Base-by-base conservation (phyloP, 2,888 invertebrate species). In the Noctua janthina region DNA sequence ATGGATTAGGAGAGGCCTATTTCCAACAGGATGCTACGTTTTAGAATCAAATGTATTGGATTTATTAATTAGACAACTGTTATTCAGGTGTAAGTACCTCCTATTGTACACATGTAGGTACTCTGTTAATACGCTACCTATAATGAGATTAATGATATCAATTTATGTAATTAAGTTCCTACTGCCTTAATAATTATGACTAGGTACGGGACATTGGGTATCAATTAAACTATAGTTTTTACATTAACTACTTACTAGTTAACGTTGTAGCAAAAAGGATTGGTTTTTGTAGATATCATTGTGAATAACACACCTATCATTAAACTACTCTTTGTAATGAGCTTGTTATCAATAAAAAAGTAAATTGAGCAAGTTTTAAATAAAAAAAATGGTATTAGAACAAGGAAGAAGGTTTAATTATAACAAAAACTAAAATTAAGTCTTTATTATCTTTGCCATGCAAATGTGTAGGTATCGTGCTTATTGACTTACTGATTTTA, bases 281-380 rank as follows among this genome's bases (percentile, higher is more conserved):
- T 3, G 11, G 8, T 62, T 82, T 67, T 62, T 54, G 35, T 54
- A 13, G 5, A n/a, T 46, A 35, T 35, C 1, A 15, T 66, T 75
- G 46, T 49, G n/a, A 69, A 56, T 39, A 73, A 73, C n/a, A 64
- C 29, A 85, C 64, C 75, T 70, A 74, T 54, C 10, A 82, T 82
- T 68, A 59, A 62, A 43, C 46, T n/a, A 43, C 39, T 69, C 39
- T 56, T 49, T 66, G 29, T 69, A 56, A 56, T 23, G 54, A 76
- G 62, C 46, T 82, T 51, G 51, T 56, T 74, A 46, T 0, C 23
- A 23, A 39, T 49, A 2, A 43, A 51, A 15, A 62, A 35, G 17
- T 17, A 1, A 70, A 67, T 83, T 70, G 46, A 23, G 23, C 39
- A 35, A 51, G 11, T 13, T 54, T n/a, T 23, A 35, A 2, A 62